Conservation (phyloP, 2,797 vertebrate genomes). For the Melanotaenia pygmaea region DNA sequence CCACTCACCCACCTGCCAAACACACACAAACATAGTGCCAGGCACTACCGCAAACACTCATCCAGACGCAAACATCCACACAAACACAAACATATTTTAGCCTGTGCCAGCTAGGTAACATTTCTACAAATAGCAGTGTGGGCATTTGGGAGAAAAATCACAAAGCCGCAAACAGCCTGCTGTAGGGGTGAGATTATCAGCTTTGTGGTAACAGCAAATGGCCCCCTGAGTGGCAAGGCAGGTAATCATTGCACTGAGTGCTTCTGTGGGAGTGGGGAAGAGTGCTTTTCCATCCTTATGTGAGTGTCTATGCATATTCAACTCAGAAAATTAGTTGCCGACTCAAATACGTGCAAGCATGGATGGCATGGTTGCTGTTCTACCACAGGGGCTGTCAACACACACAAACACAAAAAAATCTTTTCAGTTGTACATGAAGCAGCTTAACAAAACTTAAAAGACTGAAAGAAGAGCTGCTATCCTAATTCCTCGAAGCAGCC, state of each 20-base stretch:
- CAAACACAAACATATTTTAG: constrained; percentile 73
- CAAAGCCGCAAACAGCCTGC: constrained; percentile 74
- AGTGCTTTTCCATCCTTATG: constrained; percentile 59
- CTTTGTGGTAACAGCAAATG: constrained; percentile 77
- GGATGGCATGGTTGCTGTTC: constrained; percentile 8
- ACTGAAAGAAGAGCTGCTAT: constrained; percentile 26
- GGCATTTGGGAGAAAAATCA: constrained; percentile 80
- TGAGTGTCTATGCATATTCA: constrained; percentile 58
- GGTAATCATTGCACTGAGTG: constrained; percentile 76
- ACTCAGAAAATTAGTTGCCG: constrained; percentile 44
- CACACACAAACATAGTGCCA: constrained; percentile 37
- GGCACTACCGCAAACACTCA: constrained; percentile 56
- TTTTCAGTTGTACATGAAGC: constrained; percentile 14
- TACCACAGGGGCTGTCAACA: constrained; percentile 21
- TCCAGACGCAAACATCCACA: constrained; percentile 70
- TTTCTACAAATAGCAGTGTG: constrained; percentile 82
- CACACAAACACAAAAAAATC: constrained; percentile 11
- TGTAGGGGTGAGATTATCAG: constrained; percentile 78
- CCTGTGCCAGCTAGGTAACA: constrained; percentile 74
- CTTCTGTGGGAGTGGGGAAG: constrained; percentile 67
- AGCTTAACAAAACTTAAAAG: constrained; percentile 18
- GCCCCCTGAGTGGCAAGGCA: constrained; percentile 76
- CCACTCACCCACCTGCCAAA: constrained; percentile 65
- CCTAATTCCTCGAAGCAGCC: constrained; percentile 30
- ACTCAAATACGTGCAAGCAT: constrained; percentile 33